These are phyloP conservation scores for Echiichthys vipera DNA, from an alignment of 2,797 vertebrate species.

Conservation along the genomic window DNA sequence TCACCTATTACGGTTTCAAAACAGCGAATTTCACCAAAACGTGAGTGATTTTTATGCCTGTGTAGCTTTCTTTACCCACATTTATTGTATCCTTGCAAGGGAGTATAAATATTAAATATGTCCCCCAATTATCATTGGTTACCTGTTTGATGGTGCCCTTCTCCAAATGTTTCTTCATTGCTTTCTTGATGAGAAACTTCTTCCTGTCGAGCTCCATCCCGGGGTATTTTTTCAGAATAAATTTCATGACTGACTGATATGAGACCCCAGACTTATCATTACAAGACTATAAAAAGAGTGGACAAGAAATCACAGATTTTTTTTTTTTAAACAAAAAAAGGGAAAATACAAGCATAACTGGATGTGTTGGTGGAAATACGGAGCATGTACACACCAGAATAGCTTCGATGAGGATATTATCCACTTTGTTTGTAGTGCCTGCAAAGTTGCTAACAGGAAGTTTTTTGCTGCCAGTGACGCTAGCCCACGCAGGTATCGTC, in stretches of 20 bases:
- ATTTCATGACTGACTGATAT: constrained; percentile 92
- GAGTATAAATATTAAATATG: not conserved
- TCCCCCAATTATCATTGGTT: not conserved
- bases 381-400: constrained; percentile 85
- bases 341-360: rapidly evolving
- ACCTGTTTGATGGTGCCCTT: constrained; percentile 96
- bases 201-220: constrained; percentile 93
- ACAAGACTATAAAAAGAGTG: constrained; percentile 84
- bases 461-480: constrained; percentile 91
- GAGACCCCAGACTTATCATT: constrained; percentile 92
- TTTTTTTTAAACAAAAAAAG: not conserved
- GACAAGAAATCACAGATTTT: not conserved
- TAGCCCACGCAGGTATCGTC: constrained; percentile 98
- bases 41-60: too few relatives aligned
- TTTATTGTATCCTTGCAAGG: too few relatives aligned
- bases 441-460: constrained; percentile 89
- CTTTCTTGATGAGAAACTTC: constrained; percentile 95
- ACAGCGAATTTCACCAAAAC: too few relatives aligned
- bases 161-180: constrained; percentile 93
- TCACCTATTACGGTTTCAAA: too few relatives aligned
- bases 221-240: constrained; percentile 93
- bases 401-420: constrained; percentile 95
- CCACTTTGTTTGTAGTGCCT: constrained; percentile 93
- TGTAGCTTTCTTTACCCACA: too few relatives aligned
- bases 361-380: too few relatives aligned